Conservation (phyloP, 2,888 invertebrate species). For the Folsomia manolachei region DNA sequence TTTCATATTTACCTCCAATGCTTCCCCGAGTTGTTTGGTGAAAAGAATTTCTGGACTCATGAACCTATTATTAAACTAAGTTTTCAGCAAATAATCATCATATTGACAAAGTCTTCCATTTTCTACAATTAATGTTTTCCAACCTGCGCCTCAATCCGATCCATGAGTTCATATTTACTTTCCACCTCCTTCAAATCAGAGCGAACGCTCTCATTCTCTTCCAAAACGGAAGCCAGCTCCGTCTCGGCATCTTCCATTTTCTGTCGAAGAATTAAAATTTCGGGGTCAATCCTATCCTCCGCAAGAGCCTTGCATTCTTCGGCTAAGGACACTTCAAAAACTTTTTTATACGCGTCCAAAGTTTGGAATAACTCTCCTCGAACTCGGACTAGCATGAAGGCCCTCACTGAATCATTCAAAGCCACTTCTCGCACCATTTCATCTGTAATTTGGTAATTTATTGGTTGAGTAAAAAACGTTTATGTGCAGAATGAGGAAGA, state of each 20-base stretch:
- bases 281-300: constrained; percentile 24
- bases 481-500: too few species aligned
- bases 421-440: constrained; percentile 31
- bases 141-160: constrained; percentile 26
- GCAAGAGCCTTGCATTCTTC: constrained; percentile 20
- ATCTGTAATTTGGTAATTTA: constrained; percentile 13
- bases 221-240: constrained; percentile 10
- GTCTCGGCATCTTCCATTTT: constrained; percentile 22
- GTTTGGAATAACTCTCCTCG: constrained; percentile 34
- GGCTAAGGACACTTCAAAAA: constrained; percentile 23
- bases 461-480: too few species aligned
- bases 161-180: constrained; percentile 26
- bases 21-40: constrained; percentile 21
- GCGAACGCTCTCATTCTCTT: constrained; percentile 20
- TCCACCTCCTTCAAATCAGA: constrained; percentile 34
- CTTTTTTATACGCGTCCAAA: constrained; percentile 27
- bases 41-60: constrained; percentile 31
- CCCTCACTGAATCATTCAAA: constrained; percentile 21
- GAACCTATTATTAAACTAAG: too few species aligned
- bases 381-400: constrained; percentile 26
- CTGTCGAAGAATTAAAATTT: constrained; percentile 17
- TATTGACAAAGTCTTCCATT: too few species aligned
- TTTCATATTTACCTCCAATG: constrained; percentile 33
- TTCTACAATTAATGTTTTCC: too few species aligned
- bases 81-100: too few species aligned